These are phyloP conservation scores for Gadus chalcogrammus DNA, from an alignment of 2,113 vertebrate species.

Conservation along the genomic window DNA sequence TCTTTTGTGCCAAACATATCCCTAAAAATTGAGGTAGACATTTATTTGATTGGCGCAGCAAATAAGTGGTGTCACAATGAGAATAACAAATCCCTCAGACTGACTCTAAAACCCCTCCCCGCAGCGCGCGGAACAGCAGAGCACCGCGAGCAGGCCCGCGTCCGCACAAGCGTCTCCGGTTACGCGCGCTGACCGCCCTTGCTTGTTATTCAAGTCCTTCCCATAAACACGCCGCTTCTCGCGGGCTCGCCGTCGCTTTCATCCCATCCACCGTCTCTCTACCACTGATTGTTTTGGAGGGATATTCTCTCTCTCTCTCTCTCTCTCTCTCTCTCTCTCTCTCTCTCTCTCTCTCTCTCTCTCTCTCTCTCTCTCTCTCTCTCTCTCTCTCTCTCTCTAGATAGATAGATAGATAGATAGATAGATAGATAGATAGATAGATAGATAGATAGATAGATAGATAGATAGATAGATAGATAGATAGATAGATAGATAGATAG, in stretches of 20 bases:
- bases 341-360: conserved; percentile 3
- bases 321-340: background rate
- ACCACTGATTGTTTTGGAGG: conserved; percentile 53
- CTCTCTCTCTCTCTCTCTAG: conserved; percentile 2
- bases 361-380: background rate
- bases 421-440: too few species aligned
- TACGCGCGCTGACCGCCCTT: conserved; percentile 50
- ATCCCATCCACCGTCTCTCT: conserved; percentile 35
- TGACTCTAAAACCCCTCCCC: conserved; percentile 8
- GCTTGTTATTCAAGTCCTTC: conserved; percentile 47
- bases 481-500: background rate
- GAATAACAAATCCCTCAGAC: conserved; percentile 43
- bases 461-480: too few species aligned
- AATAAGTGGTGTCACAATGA: conserved; percentile 51
- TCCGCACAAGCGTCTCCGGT: conserved; percentile 53
- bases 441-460: too few species aligned
- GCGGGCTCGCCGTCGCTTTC: conserved; percentile 45
- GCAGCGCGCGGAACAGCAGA: conserved; percentile 27
- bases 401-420: too few species aligned
- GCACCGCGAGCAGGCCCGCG: conserved; percentile 4
- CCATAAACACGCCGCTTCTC: conserved; percentile 53
- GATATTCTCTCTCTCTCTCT: background rate
- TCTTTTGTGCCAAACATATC: background rate
- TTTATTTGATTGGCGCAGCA: conserved; percentile 8
- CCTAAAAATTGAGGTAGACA: too few species aligned